Evolutionary conservation across 2,797 vertebrate genomes (phyloP).

Genomic region (Tiaroga cobitis): DNA sequence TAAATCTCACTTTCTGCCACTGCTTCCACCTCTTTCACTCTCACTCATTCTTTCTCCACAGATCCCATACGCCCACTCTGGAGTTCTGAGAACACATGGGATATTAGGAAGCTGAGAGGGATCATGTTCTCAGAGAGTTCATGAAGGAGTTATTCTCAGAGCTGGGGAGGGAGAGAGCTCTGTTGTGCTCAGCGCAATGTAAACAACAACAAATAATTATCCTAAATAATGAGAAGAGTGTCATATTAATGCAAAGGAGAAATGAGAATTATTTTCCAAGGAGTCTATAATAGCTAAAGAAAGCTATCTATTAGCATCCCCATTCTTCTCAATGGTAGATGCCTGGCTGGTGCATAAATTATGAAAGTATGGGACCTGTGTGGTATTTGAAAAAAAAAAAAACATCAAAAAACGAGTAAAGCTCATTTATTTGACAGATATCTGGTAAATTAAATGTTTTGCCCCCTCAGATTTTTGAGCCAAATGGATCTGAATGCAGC

Average conservation of each 20-base stretch:
- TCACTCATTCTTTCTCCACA: constrained; percentile 29
- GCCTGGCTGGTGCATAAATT: background rate
- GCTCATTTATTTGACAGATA: background rate
- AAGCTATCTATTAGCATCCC: background rate
- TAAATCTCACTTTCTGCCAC: constrained; percentile 8
- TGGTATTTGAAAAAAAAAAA: background rate
- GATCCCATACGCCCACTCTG: constrained; percentile 54
- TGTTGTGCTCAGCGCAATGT: constrained; percentile 34
- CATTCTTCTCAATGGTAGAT: background rate
- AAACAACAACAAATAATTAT: constrained; percentile 43
- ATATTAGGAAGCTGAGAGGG: constrained; percentile 52
- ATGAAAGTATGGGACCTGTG: background rate
- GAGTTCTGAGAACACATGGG: constrained; percentile 52
- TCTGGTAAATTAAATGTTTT: fast-evolving
- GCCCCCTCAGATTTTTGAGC: too few species aligned
- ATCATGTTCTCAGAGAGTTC: constrained; percentile 51
- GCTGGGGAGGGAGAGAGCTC: constrained; percentile 35
- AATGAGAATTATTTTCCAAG: background rate
- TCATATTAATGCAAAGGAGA: constrained; percentile 1
- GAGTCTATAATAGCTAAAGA: background rate
- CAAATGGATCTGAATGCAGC: too few species aligned
- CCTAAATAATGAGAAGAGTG: background rate
- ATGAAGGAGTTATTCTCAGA: constrained; percentile 51
- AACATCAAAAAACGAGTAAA: background rate
- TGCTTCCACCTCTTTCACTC: constrained; percentile 23